Evolutionary conservation across 2,797 vertebrate species (phyloP).

Genomic region (Ammospiza maritima): DNA sequence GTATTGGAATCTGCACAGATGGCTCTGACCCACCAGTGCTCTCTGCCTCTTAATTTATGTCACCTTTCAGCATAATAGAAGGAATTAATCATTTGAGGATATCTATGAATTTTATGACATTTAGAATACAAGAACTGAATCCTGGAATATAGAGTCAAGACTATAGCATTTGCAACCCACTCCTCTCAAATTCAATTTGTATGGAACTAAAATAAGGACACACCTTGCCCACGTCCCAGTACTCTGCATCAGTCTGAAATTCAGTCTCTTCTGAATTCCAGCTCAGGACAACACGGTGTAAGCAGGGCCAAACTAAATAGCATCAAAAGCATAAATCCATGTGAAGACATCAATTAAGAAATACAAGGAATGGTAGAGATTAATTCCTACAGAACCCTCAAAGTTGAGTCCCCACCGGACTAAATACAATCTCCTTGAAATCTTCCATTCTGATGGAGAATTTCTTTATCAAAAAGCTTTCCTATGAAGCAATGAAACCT

Average conservation of each 20-base stretch:
- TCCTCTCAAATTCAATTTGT: not conserved
- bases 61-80: not conserved
- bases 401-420: not conserved
- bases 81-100: not conserved
- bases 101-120: not conserved
- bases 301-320: not conserved
- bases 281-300: not conserved
- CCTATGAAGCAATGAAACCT: not conserved
- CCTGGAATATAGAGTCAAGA: not conserved
- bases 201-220: not conserved
- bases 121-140: not conserved
- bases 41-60: not conserved
- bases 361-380: not conserved
- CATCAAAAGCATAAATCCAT: not conserved
- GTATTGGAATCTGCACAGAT: not conserved
- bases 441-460: not conserved
- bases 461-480: not conserved
- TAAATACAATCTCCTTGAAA: not conserved
- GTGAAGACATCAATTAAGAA: not conserved
- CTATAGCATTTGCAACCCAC: not conserved
- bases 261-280: not conserved
- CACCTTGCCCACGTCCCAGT: fast-evolving
- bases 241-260: not conserved
- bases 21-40: not conserved
- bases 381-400: not conserved